Evolutionary conservation across 2,113 vertebrate genomes (phyloP).

Genomic region (Scomber scombrus): DNA sequence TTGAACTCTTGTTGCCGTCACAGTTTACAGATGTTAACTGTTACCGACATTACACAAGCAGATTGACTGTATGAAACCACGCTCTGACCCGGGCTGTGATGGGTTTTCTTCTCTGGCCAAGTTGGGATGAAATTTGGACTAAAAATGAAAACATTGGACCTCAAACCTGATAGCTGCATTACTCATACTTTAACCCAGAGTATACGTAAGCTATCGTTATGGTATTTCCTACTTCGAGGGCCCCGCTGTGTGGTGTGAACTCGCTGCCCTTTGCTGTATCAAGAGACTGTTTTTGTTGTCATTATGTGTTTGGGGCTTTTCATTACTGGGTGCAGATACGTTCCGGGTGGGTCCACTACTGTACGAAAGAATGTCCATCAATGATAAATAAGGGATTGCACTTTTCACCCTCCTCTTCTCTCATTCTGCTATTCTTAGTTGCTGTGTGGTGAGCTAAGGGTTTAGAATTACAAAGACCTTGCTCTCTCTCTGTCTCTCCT

Average conservation of each 20-base stretch:
- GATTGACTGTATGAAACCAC: not conserved
- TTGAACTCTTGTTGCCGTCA: slow-evolving; percentile 12
- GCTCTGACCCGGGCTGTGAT: slow-evolving; percentile 20
- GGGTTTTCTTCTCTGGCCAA: slow-evolving; percentile 44
- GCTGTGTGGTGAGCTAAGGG: slow-evolving; percentile 52
- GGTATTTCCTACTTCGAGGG: slow-evolving; percentile 1
- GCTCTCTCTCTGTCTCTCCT: slow-evolving; percentile 46
- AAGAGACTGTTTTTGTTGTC: not conserved
- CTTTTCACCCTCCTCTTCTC: slow-evolving; percentile 54
- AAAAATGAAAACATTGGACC: slow-evolving; percentile 45
- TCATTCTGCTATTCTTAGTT: slow-evolving; percentile 81
- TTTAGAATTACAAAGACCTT: slow-evolving; percentile 82
- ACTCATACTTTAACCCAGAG: slow-evolving; percentile 53
- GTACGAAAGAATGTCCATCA: slow-evolving; percentile 56
- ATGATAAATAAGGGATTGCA: slow-evolving; percentile 78
- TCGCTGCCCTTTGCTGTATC: not conserved
- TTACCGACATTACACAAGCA: not conserved
- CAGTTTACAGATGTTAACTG: slow-evolving; percentile 3
- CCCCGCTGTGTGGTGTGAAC: not conserved
- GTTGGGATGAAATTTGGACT: slow-evolving; percentile 60
- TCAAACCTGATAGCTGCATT: slow-evolving; percentile 51
- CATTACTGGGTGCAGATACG: slow-evolving; percentile 29
- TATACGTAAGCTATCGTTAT: slow-evolving; percentile 22
- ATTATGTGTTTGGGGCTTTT: not conserved
- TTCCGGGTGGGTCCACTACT: slow-evolving; percentile 50